Evolutionary conservation across 2,888 invertebrate genomes (phyloP).

Genomic region (Parnassius apollo): DNA sequence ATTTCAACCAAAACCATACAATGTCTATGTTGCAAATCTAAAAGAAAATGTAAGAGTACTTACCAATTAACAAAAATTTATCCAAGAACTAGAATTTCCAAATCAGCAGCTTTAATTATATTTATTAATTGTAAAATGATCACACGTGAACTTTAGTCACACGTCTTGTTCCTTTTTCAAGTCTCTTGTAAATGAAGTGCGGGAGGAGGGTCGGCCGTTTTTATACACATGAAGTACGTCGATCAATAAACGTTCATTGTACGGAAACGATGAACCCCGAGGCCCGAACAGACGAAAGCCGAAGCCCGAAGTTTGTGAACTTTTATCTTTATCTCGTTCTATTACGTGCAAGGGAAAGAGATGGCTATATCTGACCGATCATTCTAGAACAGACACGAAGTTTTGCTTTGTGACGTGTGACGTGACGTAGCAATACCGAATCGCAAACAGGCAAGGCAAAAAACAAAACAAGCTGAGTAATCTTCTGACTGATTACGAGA

Average conservation of each 20-base stretch:
- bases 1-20: constrained; percentile 2
- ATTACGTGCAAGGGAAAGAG: background rate
- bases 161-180: constrained; percentile 28
- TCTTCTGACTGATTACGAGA: no score
- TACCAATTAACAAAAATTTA: constrained; percentile 26
- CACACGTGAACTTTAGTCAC: constrained; percentile 24
- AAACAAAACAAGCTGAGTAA: background rate
- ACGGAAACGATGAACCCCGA: constrained; percentile 23
- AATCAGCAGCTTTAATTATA: constrained; percentile 23
- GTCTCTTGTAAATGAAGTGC: constrained; percentile 21
- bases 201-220: constrained; percentile 19
- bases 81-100: constrained; percentile 23
- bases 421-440: no score
- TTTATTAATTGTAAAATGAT: constrained; percentile 22
- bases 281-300: constrained; percentile 9
- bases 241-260: constrained; percentile 19
- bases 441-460: background rate
- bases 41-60: constrained; percentile 11
- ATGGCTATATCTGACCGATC: background rate
- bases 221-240: constrained; percentile 22
- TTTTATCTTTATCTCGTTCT: constrained; percentile 13
- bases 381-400: constrained; percentile 22
- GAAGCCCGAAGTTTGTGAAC: constrained; percentile 11
- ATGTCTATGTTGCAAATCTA: background rate
- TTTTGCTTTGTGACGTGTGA: constrained; percentile 20